A percentile compares a stretch with the other conserved stretches of the same genome.
phyloP scores from a whole-genome alignment of 2,113 vertebrate genomes.

The Periophthalmus modestus region DNA sequence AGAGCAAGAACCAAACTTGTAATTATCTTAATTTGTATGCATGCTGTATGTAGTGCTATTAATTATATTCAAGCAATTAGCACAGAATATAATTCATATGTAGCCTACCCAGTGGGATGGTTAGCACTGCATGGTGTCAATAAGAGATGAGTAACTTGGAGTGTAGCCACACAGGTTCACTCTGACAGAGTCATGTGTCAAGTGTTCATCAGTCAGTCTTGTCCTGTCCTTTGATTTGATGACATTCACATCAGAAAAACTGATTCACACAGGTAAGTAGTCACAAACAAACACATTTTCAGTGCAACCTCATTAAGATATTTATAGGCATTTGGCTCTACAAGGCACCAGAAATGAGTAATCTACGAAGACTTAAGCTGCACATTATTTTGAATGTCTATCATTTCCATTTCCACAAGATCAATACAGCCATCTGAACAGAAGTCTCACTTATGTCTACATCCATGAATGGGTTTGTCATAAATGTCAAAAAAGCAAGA shows the following conservation, averaged over 20 bases:
- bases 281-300: conserved; percentile 1
- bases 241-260: conserved; percentile 7
- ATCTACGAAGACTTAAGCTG: no score
- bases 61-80: no score
- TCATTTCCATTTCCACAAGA: background rate
- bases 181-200: conserved; percentile 28
- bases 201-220: conserved; percentile 31
- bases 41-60: no score
- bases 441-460: conserved; percentile 10
- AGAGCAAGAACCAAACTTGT: no score
- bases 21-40: no score
- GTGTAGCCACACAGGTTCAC: conserved; percentile 29
- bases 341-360: conserved; percentile 3
- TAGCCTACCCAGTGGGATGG: conserved; percentile 10
- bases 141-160: conserved; percentile 21
- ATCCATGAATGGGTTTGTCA: conserved; percentile 4
- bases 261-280: conserved; percentile 22
- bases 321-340: background rate
- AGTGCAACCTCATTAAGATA: background rate
- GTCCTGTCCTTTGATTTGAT: conserved; percentile 6
- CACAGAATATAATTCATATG: no score
- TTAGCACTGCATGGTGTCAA: conserved; percentile 24
- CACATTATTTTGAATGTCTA: background rate
- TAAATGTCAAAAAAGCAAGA: no score
- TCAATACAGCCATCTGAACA: conserved; percentile 6